A percentile compares a stretch with the other conserved stretches of the same genome.
phyloP scores from a whole-genome alignment of 2,888 invertebrate species.

The Dendrolimus houi region DNA sequence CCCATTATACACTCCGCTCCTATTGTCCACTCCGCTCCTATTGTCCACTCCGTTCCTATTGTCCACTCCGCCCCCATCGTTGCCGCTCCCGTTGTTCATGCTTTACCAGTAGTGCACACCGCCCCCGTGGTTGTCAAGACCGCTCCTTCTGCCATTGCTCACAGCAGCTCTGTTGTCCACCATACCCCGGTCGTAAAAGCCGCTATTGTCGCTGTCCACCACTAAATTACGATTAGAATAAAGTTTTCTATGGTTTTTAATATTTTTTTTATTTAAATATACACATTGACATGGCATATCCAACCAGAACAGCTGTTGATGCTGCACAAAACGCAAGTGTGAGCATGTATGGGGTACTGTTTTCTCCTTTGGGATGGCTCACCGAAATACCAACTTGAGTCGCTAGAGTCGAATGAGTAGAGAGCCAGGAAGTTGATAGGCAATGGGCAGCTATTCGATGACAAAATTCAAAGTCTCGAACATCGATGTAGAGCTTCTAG shows the following conservation, averaged over 20 bases:
- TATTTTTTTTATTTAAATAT: background rate
- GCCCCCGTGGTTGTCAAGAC: conserved; percentile 55
- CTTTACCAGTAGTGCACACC: conserved; percentile 40
- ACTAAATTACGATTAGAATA: conserved; percentile 26
- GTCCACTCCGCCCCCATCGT: conserved; percentile 30
- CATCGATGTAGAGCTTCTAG: too few species aligned
- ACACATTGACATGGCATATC: too few species aligned
- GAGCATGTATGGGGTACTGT: too few species aligned
- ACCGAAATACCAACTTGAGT: too few species aligned
- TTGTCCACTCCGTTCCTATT: conserved; percentile 32
- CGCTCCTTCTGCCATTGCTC: conserved; percentile 48
- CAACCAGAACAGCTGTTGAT: too few species aligned
- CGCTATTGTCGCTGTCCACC: conserved; percentile 48
- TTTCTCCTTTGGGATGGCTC: too few species aligned
- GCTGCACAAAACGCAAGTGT: too few species aligned
- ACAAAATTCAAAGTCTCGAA: too few species aligned
- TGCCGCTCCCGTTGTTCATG: conserved; percentile 25
- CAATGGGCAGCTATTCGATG: too few species aligned
- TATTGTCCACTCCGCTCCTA: conserved; percentile 37
- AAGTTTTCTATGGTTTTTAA: conserved; percentile 21
- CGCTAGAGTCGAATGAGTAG: too few species aligned
- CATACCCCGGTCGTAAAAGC: conserved; percentile 50
- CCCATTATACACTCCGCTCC: conserved; percentile 37
- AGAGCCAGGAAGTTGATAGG: too few species aligned
- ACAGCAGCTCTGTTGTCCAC: conserved; percentile 59